These are phyloP conservation scores for Fistularia tabacaria DNA, from an alignment of 2,797 vertebrate genomes.

Conservation along the genomic window DNA sequence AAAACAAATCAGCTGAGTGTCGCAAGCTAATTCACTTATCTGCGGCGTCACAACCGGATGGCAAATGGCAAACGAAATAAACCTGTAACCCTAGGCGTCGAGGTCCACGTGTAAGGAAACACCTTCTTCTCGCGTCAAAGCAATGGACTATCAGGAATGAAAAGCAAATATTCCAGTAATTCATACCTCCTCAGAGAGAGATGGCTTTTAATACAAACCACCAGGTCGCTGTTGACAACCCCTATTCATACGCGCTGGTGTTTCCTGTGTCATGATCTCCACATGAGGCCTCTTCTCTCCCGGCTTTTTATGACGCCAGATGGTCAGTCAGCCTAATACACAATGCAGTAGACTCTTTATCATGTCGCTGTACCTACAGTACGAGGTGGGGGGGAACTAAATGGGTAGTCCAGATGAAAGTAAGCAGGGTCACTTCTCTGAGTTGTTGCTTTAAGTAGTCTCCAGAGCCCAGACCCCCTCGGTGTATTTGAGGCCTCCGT, in stretches of 20 bases:
- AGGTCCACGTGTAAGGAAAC: too few relatives aligned
- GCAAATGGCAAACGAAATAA: too few relatives aligned
- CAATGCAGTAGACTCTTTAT: conserved; percentile 24
- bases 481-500: conserved; percentile 15
- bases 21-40: too few relatives aligned
- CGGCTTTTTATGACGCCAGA: conserved; percentile 59
- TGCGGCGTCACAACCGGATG: too few relatives aligned
- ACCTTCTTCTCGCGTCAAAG: too few relatives aligned
- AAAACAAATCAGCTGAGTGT: too few relatives aligned
- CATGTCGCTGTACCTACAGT: too few relatives aligned
- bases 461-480: conserved; percentile 28
- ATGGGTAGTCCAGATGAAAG: conserved; percentile 29
- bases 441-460: conserved; percentile 35
- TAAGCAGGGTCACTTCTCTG: conserved; percentile 11
- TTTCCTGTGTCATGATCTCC: conserved; percentile 26
- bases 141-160: neutral
- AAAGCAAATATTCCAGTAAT: conserved; percentile 8
- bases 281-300: conserved; percentile 38
- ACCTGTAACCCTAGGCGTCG: too few relatives aligned
- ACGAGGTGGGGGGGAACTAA: conserved; percentile 28
- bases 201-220: conserved; percentile 19
- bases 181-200: conserved; percentile 10
- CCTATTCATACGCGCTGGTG: conserved; percentile 10
- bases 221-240: conserved; percentile 21
- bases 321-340: conserved; percentile 48